Base-by-base conservation (phyloP, 1,140 invertebrate species). In the Leptinotarsa texana region DNA sequence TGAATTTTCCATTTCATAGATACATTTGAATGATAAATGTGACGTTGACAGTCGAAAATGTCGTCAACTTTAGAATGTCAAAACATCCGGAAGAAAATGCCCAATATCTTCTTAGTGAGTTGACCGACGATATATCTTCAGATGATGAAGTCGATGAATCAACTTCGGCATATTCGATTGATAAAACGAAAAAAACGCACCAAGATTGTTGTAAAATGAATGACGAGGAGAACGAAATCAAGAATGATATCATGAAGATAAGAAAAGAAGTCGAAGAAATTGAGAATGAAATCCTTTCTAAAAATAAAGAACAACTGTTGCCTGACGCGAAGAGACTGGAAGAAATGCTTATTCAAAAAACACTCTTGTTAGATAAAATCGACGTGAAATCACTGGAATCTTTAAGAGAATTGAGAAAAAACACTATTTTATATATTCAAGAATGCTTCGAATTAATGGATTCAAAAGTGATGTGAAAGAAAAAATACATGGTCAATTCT, bases 371-470 rank as follows among this genome's bases (percentile, higher is more conserved):
- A 27, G 79, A 80, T 74, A 72, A 77, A 47, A 74, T 80, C 13
- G 79, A 81, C 27, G 61, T 76, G 4, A 76, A 27, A 17, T 69
- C 75, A 21, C 57, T 69, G 17, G 68, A 73, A 2, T 3, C 62
- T 13, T 48, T 80, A 0, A 78, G 77, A 66, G 71, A 79, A 68
- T 33, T 72, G 11, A 72, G 80, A 27, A 80, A 77, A 74, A 72
- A 66, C 3, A 73, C 76, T 1, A 75, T 81, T 21, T 61, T 75
- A 33, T 80, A 72, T 47, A 69, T 78, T 18, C 80, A 81, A 24
- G 72, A 79, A n/a, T 76, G 74, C n/a, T 66, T 81, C 48, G 51
- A 79, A n/a, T 49, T 74, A 15, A 49, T 81, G 63, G 80, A 81
- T 73, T 27, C 22, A 8, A 79, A 77, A 75, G 2, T 76, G 33